Conservation (phyloP, 2,888 invertebrate species). For the Ophion costatus region DNA sequence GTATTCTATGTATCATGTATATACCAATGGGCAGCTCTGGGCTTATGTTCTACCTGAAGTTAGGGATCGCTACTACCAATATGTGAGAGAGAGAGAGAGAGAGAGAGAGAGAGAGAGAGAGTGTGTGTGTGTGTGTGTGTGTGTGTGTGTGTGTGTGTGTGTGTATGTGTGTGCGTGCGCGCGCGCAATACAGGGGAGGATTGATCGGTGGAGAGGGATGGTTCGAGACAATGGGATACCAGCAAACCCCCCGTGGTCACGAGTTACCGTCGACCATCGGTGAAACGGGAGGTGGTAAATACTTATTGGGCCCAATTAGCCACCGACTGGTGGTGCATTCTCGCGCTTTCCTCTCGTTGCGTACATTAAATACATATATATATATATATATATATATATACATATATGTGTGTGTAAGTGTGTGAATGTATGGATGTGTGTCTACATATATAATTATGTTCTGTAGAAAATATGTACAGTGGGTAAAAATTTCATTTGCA, state of each 20-base stretch:
- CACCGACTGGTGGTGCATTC: conserved; percentile 76
- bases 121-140: background rate
- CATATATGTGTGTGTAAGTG: background rate
- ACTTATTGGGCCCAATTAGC: conserved; percentile 77
- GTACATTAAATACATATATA: background rate
- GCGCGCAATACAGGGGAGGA: conserved; percentile 27
- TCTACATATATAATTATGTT: no score
- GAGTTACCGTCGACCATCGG: conserved; percentile 65
- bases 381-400: background rate
- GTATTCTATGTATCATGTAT: conserved; percentile 25
- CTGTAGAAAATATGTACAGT: no score
- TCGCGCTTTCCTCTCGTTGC: conserved; percentile 65
- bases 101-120: no score
- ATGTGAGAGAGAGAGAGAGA: background rate
- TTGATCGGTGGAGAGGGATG: conserved; percentile 42
- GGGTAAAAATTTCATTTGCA: no score
- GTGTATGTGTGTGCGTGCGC: background rate
- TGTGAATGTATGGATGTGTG: background rate
- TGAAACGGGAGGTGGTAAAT: conserved; percentile 74
- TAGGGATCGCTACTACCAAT: background rate
- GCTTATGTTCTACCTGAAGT: conserved; percentile 31
- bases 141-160: background rate
- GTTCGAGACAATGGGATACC: conserved; percentile 70
- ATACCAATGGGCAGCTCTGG: background rate
- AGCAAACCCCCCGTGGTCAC: conserved; percentile 68